Conservation (phyloP, 2,113 vertebrate species). For the Athene noctua region DNA sequence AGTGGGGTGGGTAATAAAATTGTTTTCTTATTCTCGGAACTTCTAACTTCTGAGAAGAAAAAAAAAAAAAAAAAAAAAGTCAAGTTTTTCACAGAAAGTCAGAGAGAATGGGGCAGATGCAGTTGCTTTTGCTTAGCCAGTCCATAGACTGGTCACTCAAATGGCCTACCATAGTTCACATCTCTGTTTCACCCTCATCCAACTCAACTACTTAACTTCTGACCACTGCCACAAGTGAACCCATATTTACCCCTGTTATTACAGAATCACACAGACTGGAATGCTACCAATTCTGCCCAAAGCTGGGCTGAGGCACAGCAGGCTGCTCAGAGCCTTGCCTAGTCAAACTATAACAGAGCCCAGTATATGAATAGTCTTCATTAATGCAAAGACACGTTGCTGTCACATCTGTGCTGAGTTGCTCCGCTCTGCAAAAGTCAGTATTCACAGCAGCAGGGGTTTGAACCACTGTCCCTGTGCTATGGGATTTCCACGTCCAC, state of each 20-base stretch:
- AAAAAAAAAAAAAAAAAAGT: not conserved
- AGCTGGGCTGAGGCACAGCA: not conserved
- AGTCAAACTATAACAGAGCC: not conserved
- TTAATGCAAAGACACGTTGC: not conserved
- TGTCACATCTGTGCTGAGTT: not conserved
- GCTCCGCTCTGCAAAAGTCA: not conserved
- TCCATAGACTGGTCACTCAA: not conserved
- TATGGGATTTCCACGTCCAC: not conserved
- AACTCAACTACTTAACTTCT: not conserved
- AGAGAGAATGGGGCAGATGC: not conserved
- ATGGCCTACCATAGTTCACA: not conserved
- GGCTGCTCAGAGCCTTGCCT: not conserved
- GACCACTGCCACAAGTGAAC: not conserved
- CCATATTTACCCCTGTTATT: not conserved
- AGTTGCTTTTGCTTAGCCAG: not conserved
- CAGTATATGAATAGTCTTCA: not conserved
- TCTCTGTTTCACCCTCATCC: not conserved
- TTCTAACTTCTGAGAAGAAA: not conserved
- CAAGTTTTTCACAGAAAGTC: not conserved
- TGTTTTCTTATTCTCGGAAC: not conserved
- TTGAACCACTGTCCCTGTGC: not conserved
- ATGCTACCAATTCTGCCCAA: not conserved
- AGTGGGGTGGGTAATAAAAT: not conserved
- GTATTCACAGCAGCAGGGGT: not conserved
- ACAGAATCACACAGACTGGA: not conserved